Evolutionary conservation across 2,797 vertebrate species (phyloP).

Genomic region (Pseudochromis fuscus): DNA sequence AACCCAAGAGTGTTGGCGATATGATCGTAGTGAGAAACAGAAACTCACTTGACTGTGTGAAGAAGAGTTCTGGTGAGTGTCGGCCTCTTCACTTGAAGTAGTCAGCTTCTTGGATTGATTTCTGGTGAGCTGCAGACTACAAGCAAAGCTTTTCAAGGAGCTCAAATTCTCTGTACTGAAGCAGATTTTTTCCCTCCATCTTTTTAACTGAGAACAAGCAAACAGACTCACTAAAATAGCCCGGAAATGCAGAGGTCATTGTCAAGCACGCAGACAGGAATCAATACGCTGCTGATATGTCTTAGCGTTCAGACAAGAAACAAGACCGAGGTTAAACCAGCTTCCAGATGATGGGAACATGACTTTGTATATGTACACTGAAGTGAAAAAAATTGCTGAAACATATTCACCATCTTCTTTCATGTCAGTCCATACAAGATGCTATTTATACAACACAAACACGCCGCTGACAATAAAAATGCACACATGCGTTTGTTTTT

Average conservation of each 20-base stretch:
- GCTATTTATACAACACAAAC: constrained; percentile 16
- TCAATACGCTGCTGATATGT: constrained; percentile 44
- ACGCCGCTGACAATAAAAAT: constrained; percentile 17
- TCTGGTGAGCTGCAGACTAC: constrained; percentile 47
- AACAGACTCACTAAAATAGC: constrained; percentile 44
- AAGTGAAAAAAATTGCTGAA: neutral
- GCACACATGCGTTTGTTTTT: constrained; percentile 22
- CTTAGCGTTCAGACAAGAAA: constrained; percentile 5
- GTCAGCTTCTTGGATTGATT: constrained; percentile 67
- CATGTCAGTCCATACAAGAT: constrained; percentile 11
- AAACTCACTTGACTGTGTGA: constrained; percentile 48
- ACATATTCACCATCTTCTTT: neutral
- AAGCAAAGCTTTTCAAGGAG: constrained; percentile 55
- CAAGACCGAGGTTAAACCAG: constrained; percentile 21
- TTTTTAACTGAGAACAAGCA: constrained; percentile 56
- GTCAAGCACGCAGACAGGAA: constrained; percentile 38
- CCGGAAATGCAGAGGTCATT: constrained; percentile 56
- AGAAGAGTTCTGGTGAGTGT: constrained; percentile 17
- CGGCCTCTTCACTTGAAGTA: constrained; percentile 35
- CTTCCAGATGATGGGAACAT: neutral
- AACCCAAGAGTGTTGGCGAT: constrained; percentile 18
- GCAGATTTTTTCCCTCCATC: constrained; percentile 42
- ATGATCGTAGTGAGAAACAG: constrained; percentile 5
- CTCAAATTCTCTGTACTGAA: constrained; percentile 65
- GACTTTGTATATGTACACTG: neutral